These are phyloP conservation scores for Sebastes diploproa DNA, from an alignment of 2,797 vertebrate genomes.

Conservation along the genomic window DNA sequence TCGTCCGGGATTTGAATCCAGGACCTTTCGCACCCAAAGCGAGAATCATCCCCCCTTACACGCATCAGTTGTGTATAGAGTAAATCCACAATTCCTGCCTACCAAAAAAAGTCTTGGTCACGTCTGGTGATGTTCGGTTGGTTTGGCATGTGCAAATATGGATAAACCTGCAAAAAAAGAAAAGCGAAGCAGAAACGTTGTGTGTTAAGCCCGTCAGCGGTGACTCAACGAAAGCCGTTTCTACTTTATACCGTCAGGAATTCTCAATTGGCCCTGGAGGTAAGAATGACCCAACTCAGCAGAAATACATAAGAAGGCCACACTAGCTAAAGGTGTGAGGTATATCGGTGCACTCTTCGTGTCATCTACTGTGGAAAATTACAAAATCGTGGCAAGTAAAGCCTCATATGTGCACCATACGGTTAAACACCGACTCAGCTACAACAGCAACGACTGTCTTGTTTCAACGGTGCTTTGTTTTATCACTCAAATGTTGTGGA, in stretches of 20 bases:
- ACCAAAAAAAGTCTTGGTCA: not conserved
- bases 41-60: too few species aligned
- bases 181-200: too few species aligned
- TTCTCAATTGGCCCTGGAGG: too few species aligned
- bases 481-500: too few species aligned
- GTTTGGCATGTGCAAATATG: not conserved
- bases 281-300: too few species aligned
- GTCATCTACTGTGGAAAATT: not conserved
- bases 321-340: not conserved
- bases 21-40: constrained; percentile 78
- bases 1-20: constrained; percentile 86
- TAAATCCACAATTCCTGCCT: too few species aligned
- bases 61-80: not conserved
- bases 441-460: not conserved
- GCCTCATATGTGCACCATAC: not conserved
- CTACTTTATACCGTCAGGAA: too few species aligned
- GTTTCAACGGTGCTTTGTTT: too few species aligned
- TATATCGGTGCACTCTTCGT: not conserved
- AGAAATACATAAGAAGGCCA: too few species aligned
- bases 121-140: not conserved
- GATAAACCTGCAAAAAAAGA: not conserved
- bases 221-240: too few species aligned
- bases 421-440: not conserved
- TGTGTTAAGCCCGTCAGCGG: too few species aligned
- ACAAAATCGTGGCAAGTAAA: not conserved